phyloP scores from a whole-genome alignment of 2,888 invertebrate species.

The Ophion obscuratus region DNA sequence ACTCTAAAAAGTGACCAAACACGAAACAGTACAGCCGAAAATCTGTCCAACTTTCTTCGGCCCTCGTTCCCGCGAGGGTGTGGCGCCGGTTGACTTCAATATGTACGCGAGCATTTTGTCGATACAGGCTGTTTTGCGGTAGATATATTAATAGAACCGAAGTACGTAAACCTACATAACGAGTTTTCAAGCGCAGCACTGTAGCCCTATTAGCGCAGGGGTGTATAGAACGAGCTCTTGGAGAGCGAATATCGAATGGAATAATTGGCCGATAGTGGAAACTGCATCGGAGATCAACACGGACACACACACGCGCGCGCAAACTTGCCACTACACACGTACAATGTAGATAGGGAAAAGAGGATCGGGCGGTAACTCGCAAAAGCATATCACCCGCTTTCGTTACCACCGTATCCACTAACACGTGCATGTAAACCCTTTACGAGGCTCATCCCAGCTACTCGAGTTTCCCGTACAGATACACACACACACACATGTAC shows the following conservation, averaged over 20 bases:
- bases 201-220: conserved; percentile 56
- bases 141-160: no score
- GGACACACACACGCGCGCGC: neutral
- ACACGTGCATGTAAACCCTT: neutral
- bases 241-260: conserved; percentile 60
- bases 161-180: conserved; percentile 33
- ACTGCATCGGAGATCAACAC: conserved; percentile 6
- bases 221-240: conserved; percentile 15
- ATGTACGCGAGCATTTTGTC: neutral
- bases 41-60: neutral
- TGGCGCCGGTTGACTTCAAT: neutral
- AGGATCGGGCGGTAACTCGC: conserved; percentile 36
- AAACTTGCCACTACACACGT: neutral
- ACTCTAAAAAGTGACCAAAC: no score
- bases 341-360: conserved; percentile 2
- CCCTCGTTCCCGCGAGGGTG: neutral
- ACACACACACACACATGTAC: no score
- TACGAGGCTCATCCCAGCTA: neutral
- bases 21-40: no score
- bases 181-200: conserved; percentile 35
- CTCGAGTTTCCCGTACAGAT: neutral
- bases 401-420: conserved; percentile 10
- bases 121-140: neutral
- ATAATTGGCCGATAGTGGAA: conserved; percentile 65
- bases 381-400: conserved; percentile 43